Percentiles rank a stretch among this genome's conserved stretches.
These are phyloP conservation scores for Denticeps clupeoides DNA, from an alignment of 2,797 vertebrate species.

Conservation along the genomic window DNA sequence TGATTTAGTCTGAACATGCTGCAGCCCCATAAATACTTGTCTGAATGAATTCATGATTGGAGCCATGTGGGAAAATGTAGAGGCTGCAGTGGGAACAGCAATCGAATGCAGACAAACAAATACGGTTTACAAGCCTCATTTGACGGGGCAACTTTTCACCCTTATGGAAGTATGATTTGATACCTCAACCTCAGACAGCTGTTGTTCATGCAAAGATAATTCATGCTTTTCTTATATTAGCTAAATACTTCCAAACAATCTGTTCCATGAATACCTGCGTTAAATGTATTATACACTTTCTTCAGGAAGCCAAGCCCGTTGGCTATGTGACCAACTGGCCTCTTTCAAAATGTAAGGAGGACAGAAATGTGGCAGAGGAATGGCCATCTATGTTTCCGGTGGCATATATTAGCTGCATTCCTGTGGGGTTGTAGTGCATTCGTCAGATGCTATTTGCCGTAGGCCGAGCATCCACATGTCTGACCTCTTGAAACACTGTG, in stretches of 20 bases:
- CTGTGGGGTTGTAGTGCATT: constrained; percentile 34
- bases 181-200: constrained; percentile 24
- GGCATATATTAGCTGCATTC: constrained; percentile 27
- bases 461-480: constrained; percentile 6
- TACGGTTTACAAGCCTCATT: neutral
- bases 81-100: constrained; percentile 15
- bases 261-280: neutral
- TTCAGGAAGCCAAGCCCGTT: too few relatives aligned
- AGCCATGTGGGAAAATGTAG: constrained; percentile 17
- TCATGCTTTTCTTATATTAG: too few relatives aligned
- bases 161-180: constrained; percentile 12
- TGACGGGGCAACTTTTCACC: neutral
- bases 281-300: too few relatives aligned
- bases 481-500: too few relatives aligned
- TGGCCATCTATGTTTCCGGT: too few relatives aligned
- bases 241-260: too few relatives aligned
- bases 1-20: too few relatives aligned
- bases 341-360: too few relatives aligned
- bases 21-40: constrained; percentile 15
- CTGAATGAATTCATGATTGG: constrained; percentile 1
- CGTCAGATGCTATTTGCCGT: constrained; percentile 32
- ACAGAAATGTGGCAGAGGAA: too few relatives aligned
- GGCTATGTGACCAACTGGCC: too few relatives aligned
- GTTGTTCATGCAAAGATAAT: too few relatives aligned
- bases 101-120: constrained; percentile 6